These are phyloP conservation scores for Hylaeus volcanicus DNA, from an alignment of 1,140 invertebrate genomes.

Conservation along the genomic window DNA sequence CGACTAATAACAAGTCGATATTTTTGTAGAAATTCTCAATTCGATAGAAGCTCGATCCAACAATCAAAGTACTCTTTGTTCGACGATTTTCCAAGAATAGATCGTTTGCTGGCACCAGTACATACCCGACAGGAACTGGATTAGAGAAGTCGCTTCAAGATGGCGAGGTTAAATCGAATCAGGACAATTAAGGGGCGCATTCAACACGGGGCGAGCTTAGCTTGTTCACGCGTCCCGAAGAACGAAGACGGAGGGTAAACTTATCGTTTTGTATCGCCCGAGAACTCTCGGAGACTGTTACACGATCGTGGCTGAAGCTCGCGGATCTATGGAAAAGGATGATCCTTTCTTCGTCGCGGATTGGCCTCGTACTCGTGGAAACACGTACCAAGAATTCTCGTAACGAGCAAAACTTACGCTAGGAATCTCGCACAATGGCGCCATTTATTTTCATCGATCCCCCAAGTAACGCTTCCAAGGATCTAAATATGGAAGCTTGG, in stretches of 20 bases:
- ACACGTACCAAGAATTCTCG: conserved; percentile 69
- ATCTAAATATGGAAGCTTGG: too few relatives aligned
- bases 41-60: too few relatives aligned
- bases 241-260: background rate
- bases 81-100: background rate
- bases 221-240: conserved; percentile 28
- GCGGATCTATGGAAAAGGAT: background rate
- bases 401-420: conserved; percentile 43
- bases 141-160: conserved; percentile 49
- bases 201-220: conserved; percentile 64
- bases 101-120: background rate
- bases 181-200: conserved; percentile 79
- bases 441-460: conserved; percentile 23
- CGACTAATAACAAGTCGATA: too few relatives aligned
- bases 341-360: conserved; percentile 49
- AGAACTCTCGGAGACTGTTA: conserved; percentile 6
- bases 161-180: conserved; percentile 71
- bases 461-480: too few relatives aligned
- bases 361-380: conserved; percentile 73
- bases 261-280: conserved; percentile 31
- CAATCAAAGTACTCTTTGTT: background rate
- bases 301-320: conserved; percentile 8
- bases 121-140: conserved; percentile 18
- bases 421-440: background rate
- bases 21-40: background rate